Evolutionary conservation across 2,113 vertebrate genomes (phyloP), one percentile per base, ranked within the genome.

Genomic region (Mirza zaza): DNA sequence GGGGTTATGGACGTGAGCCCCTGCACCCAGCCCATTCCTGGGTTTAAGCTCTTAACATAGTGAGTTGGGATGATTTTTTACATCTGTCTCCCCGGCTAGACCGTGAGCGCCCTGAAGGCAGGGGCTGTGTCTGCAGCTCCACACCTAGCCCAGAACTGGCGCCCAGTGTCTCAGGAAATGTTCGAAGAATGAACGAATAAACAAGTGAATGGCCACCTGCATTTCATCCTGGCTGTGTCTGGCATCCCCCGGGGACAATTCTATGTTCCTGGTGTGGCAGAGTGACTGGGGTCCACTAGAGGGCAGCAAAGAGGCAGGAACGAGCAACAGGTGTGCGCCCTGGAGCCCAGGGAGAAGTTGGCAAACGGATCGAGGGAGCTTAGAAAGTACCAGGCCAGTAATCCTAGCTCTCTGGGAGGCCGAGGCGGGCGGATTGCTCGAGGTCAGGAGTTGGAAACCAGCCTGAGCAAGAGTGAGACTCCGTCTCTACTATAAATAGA

Each of bases 301-400:
- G 97, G 97, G 97, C 94, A 96, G 97, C 97, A 98, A 84, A 97
- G 96, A 93, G 97, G 68, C 91, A 97, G 73, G 34, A 89, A 97
- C 20, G 0, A 95, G 97, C 97, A 98, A 98, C 97, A 98, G 95
- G 97, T 97, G 93, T 57, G 36, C 0, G 0, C 2, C 34, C 4
- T 1, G 5, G 45, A 21, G 21, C 11, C 52, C 48, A 25, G 34
- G 65, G 20, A 8, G 12, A 81, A 55, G 32, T 5, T 27, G 39
- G 29, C 36, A 75, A 91, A 80, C 29, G 7, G 39, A 10, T 15
- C 8, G 50, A 23, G 73, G 70, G 36, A 85, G 25, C 36, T 81
- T 76, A 39, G 52, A 25, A 85, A 50, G 9, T 9, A 20, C 12
- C 15, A 29, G 45, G 80, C 27, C 94, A 11, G 55, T n/a, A n/a